Percentiles rank a stretch among this genome's conserved stretches.
These are phyloP conservation scores for Mus caroli DNA, from an alignment of 2,797 vertebrate species.

Conservation along the genomic window DNA sequence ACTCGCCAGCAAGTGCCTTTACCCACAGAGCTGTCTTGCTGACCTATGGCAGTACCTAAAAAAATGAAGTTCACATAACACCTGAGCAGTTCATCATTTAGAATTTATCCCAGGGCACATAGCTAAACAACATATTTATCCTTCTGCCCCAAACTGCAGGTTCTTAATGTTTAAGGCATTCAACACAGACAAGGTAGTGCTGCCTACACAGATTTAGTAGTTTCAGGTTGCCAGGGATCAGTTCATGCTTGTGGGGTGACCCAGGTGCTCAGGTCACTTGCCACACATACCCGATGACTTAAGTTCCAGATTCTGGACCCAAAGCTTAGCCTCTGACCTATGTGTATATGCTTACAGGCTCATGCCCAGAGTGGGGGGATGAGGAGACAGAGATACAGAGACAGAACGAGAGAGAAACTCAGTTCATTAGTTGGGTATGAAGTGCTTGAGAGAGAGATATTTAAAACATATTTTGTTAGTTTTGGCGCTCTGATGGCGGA, in stretches of 20 bases:
- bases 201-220: conserved; percentile 20
- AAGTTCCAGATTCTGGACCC: background rate
- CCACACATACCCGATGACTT: background rate
- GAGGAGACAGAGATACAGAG: background rate
- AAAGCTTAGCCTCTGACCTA: background rate
- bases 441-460: conserved; percentile 65
- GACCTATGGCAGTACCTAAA: background rate
- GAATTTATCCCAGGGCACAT: conserved; percentile 50
- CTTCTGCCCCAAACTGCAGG: conserved; percentile 31
- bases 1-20: background rate
- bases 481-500: conserved; percentile 76
- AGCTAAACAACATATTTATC: conserved; percentile 59
- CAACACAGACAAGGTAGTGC: conserved; percentile 41
- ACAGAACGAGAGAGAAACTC: background rate
- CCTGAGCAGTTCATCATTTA: conserved; percentile 58
- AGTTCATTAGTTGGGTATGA: conserved; percentile 72
- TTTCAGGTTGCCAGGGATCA: background rate
- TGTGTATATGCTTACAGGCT: too few species aligned
- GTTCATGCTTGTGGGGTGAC: conserved; percentile 1
- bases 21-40: background rate
- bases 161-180: conserved; percentile 39
- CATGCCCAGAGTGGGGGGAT: background rate
- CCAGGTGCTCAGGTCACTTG: background rate
- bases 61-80: conserved; percentile 15
- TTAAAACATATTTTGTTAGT: conserved; percentile 78